phyloP scores from a whole-genome alignment of 2,888 invertebrate species.

The Andrena bicolor region DNA sequence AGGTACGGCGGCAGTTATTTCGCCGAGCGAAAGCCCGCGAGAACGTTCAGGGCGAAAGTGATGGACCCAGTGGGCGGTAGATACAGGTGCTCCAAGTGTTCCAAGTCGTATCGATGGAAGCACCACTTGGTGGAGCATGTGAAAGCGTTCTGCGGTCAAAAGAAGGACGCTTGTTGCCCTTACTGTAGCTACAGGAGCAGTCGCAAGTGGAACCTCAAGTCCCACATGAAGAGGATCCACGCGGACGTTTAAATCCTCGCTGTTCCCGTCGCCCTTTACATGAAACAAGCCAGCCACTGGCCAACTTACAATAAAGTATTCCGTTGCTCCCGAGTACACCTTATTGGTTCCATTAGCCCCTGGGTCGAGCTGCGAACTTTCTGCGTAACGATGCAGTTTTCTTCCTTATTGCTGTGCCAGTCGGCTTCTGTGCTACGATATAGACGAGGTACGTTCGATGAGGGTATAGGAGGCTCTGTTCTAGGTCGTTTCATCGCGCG shows the following conservation, averaged over 20 bases:
- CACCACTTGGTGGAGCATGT: conserved; percentile 78
- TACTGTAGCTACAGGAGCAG: conserved; percentile 87
- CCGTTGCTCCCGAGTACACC: not conserved
- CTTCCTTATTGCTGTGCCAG: no score
- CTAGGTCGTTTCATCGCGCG: no score
- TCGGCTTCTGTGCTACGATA: no score
- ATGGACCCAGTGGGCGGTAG: conserved; percentile 32
- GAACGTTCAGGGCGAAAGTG: conserved; percentile 16
- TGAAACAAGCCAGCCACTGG: not conserved
- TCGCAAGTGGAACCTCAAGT: conserved; percentile 91
- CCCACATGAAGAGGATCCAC: conserved; percentile 87
- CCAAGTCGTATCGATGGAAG: conserved; percentile 75
- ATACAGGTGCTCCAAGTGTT: conserved; percentile 75
- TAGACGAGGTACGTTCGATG: no score
- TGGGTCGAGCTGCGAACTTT: no score
- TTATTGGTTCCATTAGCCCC: not conserved
- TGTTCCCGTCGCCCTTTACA: not conserved
- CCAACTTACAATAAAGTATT: conserved; percentile 1
- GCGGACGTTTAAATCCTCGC: conserved; percentile 24
- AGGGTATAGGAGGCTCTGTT: no score
- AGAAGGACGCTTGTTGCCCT: conserved; percentile 77
- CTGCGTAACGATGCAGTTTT: no score
- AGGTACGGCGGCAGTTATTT: conserved; percentile 23
- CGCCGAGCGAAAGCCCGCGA: conserved; percentile 21
- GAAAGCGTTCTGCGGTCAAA: conserved; percentile 79